Conservation (phyloP, 2,113 vertebrate genomes). For the Catharus fuscescens region DNA sequence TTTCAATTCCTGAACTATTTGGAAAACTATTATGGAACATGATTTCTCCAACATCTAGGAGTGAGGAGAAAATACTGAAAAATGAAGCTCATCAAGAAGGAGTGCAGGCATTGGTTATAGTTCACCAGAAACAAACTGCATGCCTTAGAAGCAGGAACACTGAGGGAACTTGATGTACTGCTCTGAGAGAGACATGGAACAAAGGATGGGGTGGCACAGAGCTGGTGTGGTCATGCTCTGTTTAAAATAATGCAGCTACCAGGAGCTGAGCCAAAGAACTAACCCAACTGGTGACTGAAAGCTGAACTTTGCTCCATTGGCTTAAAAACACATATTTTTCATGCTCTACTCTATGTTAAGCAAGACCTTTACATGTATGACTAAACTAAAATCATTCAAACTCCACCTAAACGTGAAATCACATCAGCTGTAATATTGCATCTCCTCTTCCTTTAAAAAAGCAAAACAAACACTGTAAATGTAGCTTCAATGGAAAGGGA, state of each 20-base stretch:
- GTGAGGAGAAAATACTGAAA: background rate
- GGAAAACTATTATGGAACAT: background rate
- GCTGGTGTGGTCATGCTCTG: background rate
- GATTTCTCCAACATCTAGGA: background rate
- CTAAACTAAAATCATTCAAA: background rate
- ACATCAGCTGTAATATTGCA: background rate
- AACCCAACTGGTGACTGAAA: background rate
- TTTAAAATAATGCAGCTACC: background rate
- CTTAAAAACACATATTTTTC: background rate
- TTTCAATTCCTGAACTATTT: background rate
- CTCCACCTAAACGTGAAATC: background rate
- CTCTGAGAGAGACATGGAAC: background rate
- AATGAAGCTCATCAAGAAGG: background rate
- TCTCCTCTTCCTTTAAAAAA: background rate
- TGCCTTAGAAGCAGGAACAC: background rate
- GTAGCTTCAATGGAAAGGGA: background rate
- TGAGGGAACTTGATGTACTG: background rate
- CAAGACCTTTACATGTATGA: background rate
- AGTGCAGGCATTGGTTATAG: background rate
- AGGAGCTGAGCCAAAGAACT: background rate
- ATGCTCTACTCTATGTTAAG: too few species aligned
- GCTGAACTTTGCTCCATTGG: background rate
- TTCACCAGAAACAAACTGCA: background rate
- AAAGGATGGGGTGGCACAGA: background rate
- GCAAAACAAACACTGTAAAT: fast-evolving